Percentiles rank a stretch among this genome's conserved stretches.
These are phyloP conservation scores for Lophius americanus DNA, from an alignment of 2,797 vertebrate species.

Conservation along the genomic window DNA sequence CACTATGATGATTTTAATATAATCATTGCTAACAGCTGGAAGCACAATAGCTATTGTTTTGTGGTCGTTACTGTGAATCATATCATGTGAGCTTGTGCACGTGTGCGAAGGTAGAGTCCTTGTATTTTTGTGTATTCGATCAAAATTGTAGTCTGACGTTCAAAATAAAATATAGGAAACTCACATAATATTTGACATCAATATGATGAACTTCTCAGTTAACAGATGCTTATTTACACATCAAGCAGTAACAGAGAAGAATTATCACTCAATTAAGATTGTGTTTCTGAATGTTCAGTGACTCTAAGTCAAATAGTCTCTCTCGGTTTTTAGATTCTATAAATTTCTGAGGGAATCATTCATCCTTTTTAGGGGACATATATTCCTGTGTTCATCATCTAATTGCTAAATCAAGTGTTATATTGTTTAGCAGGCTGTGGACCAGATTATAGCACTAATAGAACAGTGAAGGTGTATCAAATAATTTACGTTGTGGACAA, in stretches of 20 bases:
- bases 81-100: too few species aligned
- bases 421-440: not conserved
- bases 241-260: not conserved
- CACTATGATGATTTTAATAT: too few species aligned
- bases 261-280: too few species aligned
- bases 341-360: not conserved
- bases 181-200: not conserved
- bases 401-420: not conserved
- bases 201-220: not conserved
- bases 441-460: not conserved
- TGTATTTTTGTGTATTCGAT: too few species aligned
- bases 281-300: too few species aligned
- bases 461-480: not conserved
- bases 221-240: not conserved
- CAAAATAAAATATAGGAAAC: too few species aligned
- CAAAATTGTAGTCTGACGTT: too few species aligned
- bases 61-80: too few species aligned
- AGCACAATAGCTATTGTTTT: too few species aligned
- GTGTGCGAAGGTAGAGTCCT: too few species aligned
- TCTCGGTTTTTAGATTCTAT: not conserved
- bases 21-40: too few species aligned
- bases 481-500: not conserved
- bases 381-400: not conserved
- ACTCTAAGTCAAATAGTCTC: not conserved
- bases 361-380: not conserved